Evolutionary conservation across 2,888 invertebrate genomes (phyloP).

Genomic region (Apodemia mormo): DNA sequence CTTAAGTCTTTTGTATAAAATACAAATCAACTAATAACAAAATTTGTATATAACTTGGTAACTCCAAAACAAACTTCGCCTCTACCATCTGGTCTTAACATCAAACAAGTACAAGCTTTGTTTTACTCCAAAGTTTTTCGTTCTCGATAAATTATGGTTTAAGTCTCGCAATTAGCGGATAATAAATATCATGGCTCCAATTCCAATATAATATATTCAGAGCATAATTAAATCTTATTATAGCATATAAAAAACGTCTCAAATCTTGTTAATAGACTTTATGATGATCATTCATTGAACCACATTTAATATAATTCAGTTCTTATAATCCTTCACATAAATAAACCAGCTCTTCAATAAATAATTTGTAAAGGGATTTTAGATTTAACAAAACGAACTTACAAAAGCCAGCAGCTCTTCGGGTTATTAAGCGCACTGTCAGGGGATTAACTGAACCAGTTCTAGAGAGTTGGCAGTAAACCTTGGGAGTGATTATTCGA

Average conservation of each 20-base stretch:
- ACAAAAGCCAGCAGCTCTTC: constrained; percentile 10
- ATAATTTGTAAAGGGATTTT: constrained; percentile 30
- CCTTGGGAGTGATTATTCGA: constrained; percentile 6
- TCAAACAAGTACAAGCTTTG: background rate
- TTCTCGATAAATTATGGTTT: background rate
- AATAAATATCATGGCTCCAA: background rate
- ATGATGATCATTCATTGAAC: background rate
- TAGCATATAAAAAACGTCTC: background rate
- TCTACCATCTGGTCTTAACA: background rate
- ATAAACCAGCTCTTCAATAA: constrained; percentile 24
- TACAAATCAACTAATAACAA: too few relatives aligned
- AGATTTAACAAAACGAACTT: constrained; percentile 12
- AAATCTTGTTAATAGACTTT: too few relatives aligned
- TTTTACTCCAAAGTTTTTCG: background rate
- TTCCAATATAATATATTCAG: background rate
- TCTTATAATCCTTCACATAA: constrained; percentile 15
- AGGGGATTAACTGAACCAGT: constrained; percentile 12
- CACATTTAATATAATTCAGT: constrained; percentile 10
- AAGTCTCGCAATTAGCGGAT: background rate
- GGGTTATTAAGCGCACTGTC: constrained; percentile 15
- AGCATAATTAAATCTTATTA: constrained; percentile 4
- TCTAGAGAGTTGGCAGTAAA: constrained; percentile 3
- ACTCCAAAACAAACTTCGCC: background rate
- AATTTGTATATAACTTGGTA: background rate
- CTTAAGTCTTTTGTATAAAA: too few relatives aligned